phyloP scores from a whole-genome alignment of 2,113 vertebrate genomes.

The Chiloscyllium plagiosum region DNA sequence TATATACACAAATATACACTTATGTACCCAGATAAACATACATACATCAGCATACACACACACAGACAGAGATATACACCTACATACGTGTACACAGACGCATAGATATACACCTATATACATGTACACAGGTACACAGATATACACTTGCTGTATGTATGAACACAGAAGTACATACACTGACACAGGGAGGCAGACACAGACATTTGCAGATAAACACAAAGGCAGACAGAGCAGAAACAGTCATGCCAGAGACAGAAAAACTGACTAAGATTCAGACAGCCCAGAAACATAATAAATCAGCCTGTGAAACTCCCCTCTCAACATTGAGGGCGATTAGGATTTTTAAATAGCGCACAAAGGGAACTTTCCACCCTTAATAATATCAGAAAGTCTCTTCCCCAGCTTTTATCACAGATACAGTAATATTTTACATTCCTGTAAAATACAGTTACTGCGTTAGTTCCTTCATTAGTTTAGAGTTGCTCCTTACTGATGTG shows the following conservation, averaged over 20 bases:
- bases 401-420: not conserved
- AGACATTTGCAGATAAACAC: not conserved
- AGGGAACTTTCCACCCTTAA: not conserved
- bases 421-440: not conserved
- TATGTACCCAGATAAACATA: no score
- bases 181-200: no score
- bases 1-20: no score
- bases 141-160: no score
- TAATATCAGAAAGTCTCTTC: not conserved
- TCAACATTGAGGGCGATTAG: not conserved
- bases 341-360: not conserved
- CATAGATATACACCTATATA: no score
- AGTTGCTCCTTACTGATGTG: conserved; percentile 66
- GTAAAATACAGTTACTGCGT: not conserved
- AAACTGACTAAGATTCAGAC: not conserved
- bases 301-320: not conserved
- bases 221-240: not conserved
- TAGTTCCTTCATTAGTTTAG: no score
- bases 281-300: not conserved
- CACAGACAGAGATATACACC: no score
- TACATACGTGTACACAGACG: no score
- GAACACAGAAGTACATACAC: no score
- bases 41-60: no score
- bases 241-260: not conserved
- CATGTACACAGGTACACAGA: no score